Base-by-base conservation (phyloP, 2,113 vertebrate species). In the Tor tambroides region DNA sequence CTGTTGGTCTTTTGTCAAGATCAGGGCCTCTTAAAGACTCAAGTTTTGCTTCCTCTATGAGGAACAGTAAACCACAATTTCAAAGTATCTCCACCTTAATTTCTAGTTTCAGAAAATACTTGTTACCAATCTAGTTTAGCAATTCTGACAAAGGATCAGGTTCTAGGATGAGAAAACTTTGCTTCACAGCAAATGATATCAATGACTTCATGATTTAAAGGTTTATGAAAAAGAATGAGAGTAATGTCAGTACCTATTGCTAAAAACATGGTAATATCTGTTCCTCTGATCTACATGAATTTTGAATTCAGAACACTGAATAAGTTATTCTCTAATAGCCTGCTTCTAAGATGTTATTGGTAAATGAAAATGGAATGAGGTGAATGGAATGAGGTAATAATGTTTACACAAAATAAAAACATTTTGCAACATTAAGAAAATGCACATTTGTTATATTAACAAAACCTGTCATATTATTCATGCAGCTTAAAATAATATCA, bases 1-100 rank as follows among this genome's bases (percentile, higher is more conserved):
- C 88, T 83, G 88, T 35, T 82, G 61, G 83, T 21, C n/a, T 90
- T 61, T 81, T 26, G n/a, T 90, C 67, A 87, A 92, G 84, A 69
- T 61, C 21, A 82, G 81, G 28, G 30, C 19, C 30, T 67, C 63
- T 30, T 69, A 32, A 69, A 35, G 65, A 0, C 30, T 35, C 15
- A 69, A 69, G 67, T 91, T 86, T 75, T 80, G 38, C 86, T 54
- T 88, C 46, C 9, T 6, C 21, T 76, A 1, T 17, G 2, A 76
- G 21, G 12, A 76, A 76, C n/a, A 49, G 23, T 26, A 26, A 78
- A 54, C 26, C 26, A 54, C 15, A 32, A 28, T 21, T 23, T 3
- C 14, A 77, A 10, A 32, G 7, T 10, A 54, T 46, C 23, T 76
- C 6, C 5, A 49, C 11, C 21, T 30, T 15, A 6, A 15, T 67